phyloP scores from a whole-genome alignment of 2,888 invertebrate species.

The Spodoptera exigua region DNA sequence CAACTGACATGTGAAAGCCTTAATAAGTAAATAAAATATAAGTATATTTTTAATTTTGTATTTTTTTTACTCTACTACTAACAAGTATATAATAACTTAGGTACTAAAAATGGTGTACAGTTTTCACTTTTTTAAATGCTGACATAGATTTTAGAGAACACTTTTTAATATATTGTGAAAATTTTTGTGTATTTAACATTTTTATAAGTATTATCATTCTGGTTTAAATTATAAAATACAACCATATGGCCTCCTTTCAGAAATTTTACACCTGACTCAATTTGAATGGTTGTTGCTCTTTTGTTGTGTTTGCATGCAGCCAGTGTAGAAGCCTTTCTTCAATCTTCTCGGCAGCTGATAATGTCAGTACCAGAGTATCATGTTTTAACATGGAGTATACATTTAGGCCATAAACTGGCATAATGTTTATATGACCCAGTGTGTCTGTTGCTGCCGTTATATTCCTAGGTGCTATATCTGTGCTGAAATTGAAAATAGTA shows the following conservation, averaged over 20 bases:
- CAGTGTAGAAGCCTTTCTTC: constrained; percentile 93
- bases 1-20: constrained; percentile 18
- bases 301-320: constrained; percentile 90
- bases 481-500: constrained; percentile 84
- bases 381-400: constrained; percentile 99
- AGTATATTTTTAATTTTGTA: constrained; percentile 31
- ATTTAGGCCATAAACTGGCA: constrained; percentile 99
- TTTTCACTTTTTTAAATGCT: neutral
- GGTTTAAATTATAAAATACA: too few relatives aligned
- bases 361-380: constrained; percentile 96
- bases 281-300: constrained; percentile 87
- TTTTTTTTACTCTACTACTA: constrained; percentile 29
- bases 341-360: constrained; percentile 94
- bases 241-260: neutral
- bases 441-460: constrained; percentile 94
- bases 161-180: too few relatives aligned
- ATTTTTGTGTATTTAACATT: too few relatives aligned
- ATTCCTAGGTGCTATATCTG: constrained; percentile 96
- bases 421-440: constrained; percentile 95
- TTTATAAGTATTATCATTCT: too few relatives aligned
- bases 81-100: constrained; percentile 5
- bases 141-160: too few relatives aligned
- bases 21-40: constrained; percentile 44
- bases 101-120: neutral
- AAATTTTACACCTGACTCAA: constrained; percentile 88